Percentiles rank a stretch among this genome's conserved stretches.
Evolutionary conservation across 2,797 vertebrate species (phyloP).

Genomic region (Neopelma chrysocephalum): DNA sequence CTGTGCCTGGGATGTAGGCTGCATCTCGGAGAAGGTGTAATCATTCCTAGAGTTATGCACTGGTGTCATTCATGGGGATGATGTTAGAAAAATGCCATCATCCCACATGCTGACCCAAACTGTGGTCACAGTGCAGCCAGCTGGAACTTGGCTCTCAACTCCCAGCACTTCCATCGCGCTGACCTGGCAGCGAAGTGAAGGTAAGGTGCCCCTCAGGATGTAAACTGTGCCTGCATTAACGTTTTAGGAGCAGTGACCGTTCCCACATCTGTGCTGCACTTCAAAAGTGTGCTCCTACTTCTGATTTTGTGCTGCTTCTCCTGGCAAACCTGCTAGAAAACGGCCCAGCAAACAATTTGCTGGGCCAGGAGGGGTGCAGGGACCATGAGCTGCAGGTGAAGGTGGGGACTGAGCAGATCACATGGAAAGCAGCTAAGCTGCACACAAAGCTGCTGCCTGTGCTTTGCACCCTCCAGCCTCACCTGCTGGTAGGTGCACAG

Average conservation of each 20-base stretch:
- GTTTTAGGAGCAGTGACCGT: neutral
- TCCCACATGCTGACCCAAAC: neutral
- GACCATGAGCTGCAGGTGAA: neutral
- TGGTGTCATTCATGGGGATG: neutral
- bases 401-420: neutral
- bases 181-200: neutral
- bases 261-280: neutral
- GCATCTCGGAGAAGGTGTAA: fast-evolving
- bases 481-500: conserved; percentile 66
- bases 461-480: neutral
- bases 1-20: neutral
- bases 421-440: neutral
- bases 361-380: neutral
- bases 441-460: neutral
- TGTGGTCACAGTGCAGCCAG: neutral
- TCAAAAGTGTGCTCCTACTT: neutral
- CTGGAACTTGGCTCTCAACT: neutral
- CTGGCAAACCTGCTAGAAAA: neutral
- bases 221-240: neutral
- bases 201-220: neutral
- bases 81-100: neutral
- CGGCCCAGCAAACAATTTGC: fast-evolving
- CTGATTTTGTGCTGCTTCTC: neutral
- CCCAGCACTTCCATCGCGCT: fast-evolving
- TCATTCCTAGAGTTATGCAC: neutral